A percentile compares a stretch with the other conserved stretches of the same genome.
Conservation (phyloP, 1,140 invertebrate genomes). For the Melitaea cinxia region DNA sequence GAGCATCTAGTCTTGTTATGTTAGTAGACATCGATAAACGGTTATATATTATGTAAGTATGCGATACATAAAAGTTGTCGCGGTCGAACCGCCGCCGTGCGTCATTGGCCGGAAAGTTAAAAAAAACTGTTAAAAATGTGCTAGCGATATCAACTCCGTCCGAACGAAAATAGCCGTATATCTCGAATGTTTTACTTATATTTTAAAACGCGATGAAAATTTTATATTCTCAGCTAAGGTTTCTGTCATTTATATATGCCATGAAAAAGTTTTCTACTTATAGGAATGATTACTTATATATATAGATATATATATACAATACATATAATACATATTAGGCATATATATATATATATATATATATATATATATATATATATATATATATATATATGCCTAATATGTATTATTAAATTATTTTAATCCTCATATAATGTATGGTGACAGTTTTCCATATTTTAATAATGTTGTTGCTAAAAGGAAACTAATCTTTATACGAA, state of each 20-base stretch:
- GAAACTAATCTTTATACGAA: neutral
- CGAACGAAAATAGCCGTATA: constrained; percentile 66
- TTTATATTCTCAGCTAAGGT: constrained; percentile 2
- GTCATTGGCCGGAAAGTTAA: constrained; percentile 63
- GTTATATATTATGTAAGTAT: constrained; percentile 62
- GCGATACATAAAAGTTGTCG: constrained; percentile 47
- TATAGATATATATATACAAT: too few species aligned
- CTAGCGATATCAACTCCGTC: constrained; percentile 51
- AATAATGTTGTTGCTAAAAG: neutral
- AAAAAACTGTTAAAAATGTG: constrained; percentile 55
- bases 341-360: too few species aligned
- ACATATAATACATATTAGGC: neutral
- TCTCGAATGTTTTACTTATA: constrained; percentile 43
- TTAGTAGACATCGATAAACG: constrained; percentile 77
- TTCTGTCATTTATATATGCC: neutral
- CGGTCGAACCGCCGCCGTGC: constrained; percentile 63
- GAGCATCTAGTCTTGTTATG: constrained; percentile 74
- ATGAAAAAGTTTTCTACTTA: neutral
- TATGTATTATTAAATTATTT: too few species aligned
- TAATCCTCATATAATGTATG: too few species aligned
- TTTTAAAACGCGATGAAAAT: constrained; percentile 19
- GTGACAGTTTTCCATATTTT: neutral
- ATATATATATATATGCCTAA: too few species aligned
- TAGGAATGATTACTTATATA: neutral
- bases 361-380: too few species aligned